Percentiles rank a stretch among this genome's conserved stretches.
Conservation (phyloP, 2,113 vertebrate genomes). For the Tiliqua scincoides region DNA sequence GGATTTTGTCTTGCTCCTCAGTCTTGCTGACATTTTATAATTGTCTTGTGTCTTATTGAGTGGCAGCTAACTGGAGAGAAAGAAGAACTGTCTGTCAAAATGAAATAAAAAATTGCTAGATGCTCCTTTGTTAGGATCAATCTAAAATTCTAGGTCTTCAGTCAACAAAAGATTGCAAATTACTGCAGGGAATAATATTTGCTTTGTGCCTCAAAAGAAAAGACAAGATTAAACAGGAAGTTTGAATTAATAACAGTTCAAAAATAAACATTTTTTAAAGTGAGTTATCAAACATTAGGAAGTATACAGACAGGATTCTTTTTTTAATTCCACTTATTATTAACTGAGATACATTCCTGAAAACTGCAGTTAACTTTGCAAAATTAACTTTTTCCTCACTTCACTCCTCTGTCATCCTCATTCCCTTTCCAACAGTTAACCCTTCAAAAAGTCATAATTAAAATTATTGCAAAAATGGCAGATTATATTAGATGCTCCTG, state of each 20-base stretch:
- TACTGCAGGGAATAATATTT: constrained; percentile 22
- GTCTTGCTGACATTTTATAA: constrained; percentile 50
- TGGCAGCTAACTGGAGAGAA: constrained; percentile 16
- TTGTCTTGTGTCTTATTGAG: constrained; percentile 41
- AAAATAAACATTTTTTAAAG: background rate
- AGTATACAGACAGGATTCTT: background rate
- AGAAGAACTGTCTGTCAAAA: constrained; percentile 38
- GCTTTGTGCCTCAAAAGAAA: constrained; percentile 33
- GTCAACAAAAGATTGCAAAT: constrained; percentile 43
- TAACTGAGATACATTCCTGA: background rate
- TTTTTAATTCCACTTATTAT: constrained; percentile 6
- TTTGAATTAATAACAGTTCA: constrained; percentile 21
- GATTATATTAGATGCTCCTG: background rate
- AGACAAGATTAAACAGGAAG: constrained; percentile 16
- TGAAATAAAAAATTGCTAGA: constrained; percentile 26
- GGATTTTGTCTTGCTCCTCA: constrained; percentile 34
- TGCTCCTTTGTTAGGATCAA: constrained; percentile 32
- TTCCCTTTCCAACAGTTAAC: background rate
- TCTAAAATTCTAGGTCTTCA: constrained; percentile 43
- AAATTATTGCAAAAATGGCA: background rate
- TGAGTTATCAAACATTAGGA: background rate
- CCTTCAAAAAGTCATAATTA: background rate
- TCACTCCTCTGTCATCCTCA: background rate
- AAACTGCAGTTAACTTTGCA: background rate
- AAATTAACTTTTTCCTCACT: background rate